A percentile compares a stretch with the other conserved stretches of the same genome.
Conservation (phyloP, 2,797 vertebrate genomes). For the Scyliorhinus canicula region DNA sequence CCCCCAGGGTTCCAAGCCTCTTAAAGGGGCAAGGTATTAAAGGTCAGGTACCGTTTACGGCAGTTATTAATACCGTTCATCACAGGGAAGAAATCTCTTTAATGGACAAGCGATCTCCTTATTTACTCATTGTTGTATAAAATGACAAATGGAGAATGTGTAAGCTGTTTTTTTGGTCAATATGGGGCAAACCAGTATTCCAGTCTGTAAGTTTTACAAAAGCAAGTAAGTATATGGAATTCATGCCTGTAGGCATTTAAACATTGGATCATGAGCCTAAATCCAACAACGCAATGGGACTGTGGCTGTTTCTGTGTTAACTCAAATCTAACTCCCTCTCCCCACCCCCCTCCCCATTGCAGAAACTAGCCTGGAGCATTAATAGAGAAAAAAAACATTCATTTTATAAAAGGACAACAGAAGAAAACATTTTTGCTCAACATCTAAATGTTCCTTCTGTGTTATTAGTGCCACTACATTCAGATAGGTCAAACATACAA, state of each 20-base stretch:
- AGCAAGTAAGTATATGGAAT: constrained; percentile 1
- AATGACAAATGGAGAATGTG: constrained; percentile 22
- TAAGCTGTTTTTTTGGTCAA: not conserved
- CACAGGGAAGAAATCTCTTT: not conserved
- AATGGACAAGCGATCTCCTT: not conserved
- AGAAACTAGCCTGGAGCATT: not conserved
- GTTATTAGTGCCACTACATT: not conserved
- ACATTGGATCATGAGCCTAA: not conserved
- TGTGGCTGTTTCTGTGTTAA: not conserved
- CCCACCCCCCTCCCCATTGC: not conserved
- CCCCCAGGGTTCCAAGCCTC: too few relatives aligned
- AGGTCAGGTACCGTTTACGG: too few relatives aligned
- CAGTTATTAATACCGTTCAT: too few relatives aligned
- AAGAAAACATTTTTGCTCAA: not conserved
- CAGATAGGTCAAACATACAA: not conserved
- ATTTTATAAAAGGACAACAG: too few relatives aligned
- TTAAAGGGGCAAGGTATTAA: too few relatives aligned
- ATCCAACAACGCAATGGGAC: not conserved
- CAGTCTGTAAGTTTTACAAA: not conserved
- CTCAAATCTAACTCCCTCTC: not conserved
- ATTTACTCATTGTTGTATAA: not conserved
- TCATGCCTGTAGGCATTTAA: not conserved
- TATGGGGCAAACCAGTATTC: not conserved
- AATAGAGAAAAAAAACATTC: not conserved
- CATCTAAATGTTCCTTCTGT: not conserved